These are phyloP conservation scores for Eupelmus urozonus DNA, from an alignment of 2,888 invertebrate genomes.

Conservation along the genomic window DNA sequence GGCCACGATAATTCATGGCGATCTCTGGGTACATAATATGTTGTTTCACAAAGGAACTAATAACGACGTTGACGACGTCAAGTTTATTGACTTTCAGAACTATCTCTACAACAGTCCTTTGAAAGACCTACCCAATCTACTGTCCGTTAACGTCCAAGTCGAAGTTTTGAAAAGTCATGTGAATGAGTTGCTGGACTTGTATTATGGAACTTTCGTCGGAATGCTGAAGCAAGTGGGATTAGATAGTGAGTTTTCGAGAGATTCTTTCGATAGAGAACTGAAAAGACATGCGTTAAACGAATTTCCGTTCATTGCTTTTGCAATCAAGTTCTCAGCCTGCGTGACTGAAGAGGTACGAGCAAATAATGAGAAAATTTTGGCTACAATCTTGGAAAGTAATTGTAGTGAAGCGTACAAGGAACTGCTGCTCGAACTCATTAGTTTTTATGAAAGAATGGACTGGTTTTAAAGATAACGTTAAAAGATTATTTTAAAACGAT, in stretches of 20 bases:
- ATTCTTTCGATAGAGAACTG: conserved; percentile 64
- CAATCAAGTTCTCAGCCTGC: conserved; percentile 10
- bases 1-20: conserved; percentile 80
- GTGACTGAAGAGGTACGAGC: not conserved
- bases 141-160: conserved; percentile 79
- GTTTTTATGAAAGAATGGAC: conserved; percentile 16
- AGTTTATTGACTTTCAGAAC: conserved; percentile 81
- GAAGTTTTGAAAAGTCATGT: conserved; percentile 76
- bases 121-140: conserved; percentile 80
- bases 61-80: conserved; percentile 76
- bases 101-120: conserved; percentile 78
- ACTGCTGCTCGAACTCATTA: not conserved
- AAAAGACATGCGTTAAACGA: conserved; percentile 62
- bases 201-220: conserved; percentile 78
- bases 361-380: not conserved
- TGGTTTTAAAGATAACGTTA: conserved; percentile 63
- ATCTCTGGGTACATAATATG: conserved; percentile 82
- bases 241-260: conserved; percentile 67
- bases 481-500: not conserved
- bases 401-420: not conserved
- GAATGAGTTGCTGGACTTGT: conserved; percentile 78
- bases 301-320: conserved; percentile 64
- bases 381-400: not conserved
- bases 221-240: conserved; percentile 76
- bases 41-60: conserved; percentile 78